Conservation (phyloP, 2,888 invertebrate species). For the Callyntrura sp. region DNA sequence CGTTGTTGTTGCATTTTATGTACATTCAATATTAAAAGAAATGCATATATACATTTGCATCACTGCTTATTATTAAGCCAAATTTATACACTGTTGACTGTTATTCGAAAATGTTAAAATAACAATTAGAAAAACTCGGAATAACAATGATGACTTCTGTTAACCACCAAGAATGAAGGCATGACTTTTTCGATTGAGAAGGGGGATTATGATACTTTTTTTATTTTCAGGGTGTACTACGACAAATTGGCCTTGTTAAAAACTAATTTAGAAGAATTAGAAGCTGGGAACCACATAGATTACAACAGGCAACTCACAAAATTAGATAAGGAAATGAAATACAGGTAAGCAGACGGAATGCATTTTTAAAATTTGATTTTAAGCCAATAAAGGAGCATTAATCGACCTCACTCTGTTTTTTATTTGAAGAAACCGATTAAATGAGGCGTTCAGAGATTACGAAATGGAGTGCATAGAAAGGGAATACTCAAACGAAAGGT, state of each 20-base stretch:
- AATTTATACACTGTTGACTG: too few species aligned
- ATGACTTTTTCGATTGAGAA: too few species aligned
- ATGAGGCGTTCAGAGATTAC: conserved; percentile 92
- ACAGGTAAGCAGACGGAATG: conserved; percentile 28
- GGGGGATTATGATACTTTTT: too few species aligned
- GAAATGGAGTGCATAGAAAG: conserved; percentile 94
- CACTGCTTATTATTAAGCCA: too few species aligned
- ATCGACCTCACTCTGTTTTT: neutral
- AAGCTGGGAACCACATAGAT: conserved; percentile 94
- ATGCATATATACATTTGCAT: neutral
- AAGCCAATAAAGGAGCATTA: neutral
- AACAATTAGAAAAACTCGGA: too few species aligned
- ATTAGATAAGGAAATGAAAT: conserved; percentile 63
- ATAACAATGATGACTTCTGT: too few species aligned
- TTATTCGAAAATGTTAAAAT: too few species aligned
- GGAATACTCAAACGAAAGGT: conserved; percentile 95
- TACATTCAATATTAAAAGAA: too few species aligned
- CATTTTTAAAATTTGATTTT: neutral
- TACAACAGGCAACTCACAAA: conserved; percentile 65
- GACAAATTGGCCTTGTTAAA: conserved; percentile 95
- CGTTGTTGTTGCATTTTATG: neutral
- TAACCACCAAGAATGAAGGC: too few species aligned
- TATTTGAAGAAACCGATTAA: conserved; percentile 88
- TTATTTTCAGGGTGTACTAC: conserved; percentile 91
- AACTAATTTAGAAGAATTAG: conserved; percentile 92